phyloP scores from a whole-genome alignment of 2,113 vertebrate genomes.

The Phaetusa simplex region DNA sequence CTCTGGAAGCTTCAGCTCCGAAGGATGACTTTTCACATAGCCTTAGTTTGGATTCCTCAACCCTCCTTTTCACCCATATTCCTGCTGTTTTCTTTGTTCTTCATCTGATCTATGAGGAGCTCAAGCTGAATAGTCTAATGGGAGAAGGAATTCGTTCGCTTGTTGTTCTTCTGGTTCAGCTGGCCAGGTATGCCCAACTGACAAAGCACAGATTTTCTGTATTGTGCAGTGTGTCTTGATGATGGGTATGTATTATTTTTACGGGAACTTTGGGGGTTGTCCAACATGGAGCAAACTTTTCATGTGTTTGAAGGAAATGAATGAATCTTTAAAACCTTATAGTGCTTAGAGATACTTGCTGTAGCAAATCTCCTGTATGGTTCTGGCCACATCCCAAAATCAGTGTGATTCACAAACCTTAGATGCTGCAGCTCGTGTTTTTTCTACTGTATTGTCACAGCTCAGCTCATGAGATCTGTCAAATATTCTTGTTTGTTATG shows the following conservation, averaged over 20 bases:
- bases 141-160: slow-evolving; percentile 85
- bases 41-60: slow-evolving; percentile 85
- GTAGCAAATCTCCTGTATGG: background rate
- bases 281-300: background rate
- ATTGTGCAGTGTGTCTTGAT: background rate
- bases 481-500: background rate
- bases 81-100: slow-evolving; percentile 94
- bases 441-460: background rate
- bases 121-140: slow-evolving; percentile 92
- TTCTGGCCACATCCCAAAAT: background rate
- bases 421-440: background rate
- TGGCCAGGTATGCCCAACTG: slow-evolving; percentile 84
- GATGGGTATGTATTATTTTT: background rate
- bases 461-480: background rate
- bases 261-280: background rate
- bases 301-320: background rate
- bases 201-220: fast-evolving
- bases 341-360: background rate
- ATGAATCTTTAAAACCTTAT: background rate
- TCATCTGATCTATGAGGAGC: slow-evolving; percentile 93
- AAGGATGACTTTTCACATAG: slow-evolving; percentile 72
- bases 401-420: background rate
- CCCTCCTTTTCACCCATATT: slow-evolving; percentile 89
- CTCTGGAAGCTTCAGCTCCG: slow-evolving; percentile 43
- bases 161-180: slow-evolving; percentile 89